These are phyloP conservation scores for Toxotes lorentzi DNA, from an alignment of 2,797 vertebrate species.

Conservation along the genomic window DNA sequence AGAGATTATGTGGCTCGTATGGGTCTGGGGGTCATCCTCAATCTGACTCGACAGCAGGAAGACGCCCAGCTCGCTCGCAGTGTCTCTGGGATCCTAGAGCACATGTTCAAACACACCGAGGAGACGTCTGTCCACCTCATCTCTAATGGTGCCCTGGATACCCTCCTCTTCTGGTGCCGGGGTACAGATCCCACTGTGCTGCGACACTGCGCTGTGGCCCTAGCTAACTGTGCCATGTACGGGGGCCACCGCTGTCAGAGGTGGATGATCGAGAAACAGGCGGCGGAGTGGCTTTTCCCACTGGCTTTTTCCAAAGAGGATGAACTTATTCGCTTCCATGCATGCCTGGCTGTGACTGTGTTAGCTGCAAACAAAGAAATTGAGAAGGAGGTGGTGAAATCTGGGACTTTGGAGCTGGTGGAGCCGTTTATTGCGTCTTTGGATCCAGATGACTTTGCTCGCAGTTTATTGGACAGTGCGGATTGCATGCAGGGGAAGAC, in stretches of 20 bases:
- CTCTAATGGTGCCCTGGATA: slow-evolving; percentile 91
- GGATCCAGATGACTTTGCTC: slow-evolving; percentile 92
- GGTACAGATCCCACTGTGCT: slow-evolving; percentile 91
- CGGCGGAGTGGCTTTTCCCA: slow-evolving; percentile 97
- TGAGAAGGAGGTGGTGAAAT: slow-evolving; percentile 96
- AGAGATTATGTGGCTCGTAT: slow-evolving; percentile 95
- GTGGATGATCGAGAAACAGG: slow-evolving; percentile 95
- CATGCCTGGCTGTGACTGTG: slow-evolving; percentile 93
- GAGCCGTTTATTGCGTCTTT: slow-evolving; percentile 96
- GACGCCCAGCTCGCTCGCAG: slow-evolving; percentile 91
- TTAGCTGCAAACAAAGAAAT: slow-evolving; percentile 95
- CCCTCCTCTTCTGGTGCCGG: slow-evolving; percentile 96
- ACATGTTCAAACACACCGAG: slow-evolving; percentile 99
- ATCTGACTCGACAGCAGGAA: slow-evolving; percentile 91
- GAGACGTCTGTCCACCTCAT: slow-evolving; percentile 95
- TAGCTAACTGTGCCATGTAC: slow-evolving; percentile 98
- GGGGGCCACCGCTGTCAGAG: slow-evolving; percentile 94
- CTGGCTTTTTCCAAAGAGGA: slow-evolving; percentile 96
- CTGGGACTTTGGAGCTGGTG: slow-evolving; percentile 95
- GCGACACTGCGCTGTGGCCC: slow-evolving; percentile 93
- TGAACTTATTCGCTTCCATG: slow-evolving; percentile 92
- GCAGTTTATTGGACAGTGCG: slow-evolving; percentile 88
- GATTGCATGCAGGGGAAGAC: slow-evolving; percentile 94
- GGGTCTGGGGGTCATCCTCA: slow-evolving; percentile 94
- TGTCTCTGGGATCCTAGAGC: slow-evolving; percentile 94